A percentile compares a stretch with the other conserved stretches of the same genome.
phyloP scores from a whole-genome alignment of 2,888 invertebrate genomes.

The Notocelia uddmanniana region DNA sequence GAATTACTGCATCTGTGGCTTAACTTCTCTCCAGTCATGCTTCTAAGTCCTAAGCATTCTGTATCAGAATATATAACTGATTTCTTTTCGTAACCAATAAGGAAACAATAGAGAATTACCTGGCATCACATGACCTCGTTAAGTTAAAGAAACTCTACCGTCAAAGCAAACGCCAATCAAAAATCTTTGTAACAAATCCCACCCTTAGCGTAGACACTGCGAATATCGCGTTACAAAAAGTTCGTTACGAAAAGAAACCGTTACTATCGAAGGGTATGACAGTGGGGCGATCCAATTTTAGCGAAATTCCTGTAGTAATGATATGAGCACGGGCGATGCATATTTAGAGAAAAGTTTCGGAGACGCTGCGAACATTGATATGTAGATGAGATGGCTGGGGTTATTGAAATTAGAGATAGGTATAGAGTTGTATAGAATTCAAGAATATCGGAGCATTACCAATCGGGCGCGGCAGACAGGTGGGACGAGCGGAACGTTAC shows the following conservation, averaged over 20 bases:
- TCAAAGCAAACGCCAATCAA: constrained; percentile 75
- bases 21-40: constrained; percentile 52
- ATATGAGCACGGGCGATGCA: constrained; percentile 84
- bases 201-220: constrained; percentile 81
- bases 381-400: constrained; percentile 83
- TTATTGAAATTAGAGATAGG: constrained; percentile 84
- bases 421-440: constrained; percentile 77
- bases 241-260: constrained; percentile 84
- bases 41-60: constrained; percentile 23
- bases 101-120: constrained; percentile 43
- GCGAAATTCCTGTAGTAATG: constrained; percentile 79
- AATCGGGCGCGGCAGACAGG: constrained; percentile 64
- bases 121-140: constrained; percentile 58
- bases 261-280: constrained; percentile 84
- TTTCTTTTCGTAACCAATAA: constrained; percentile 35
- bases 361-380: constrained; percentile 82
- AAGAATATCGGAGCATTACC: constrained; percentile 68
- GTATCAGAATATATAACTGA: constrained; percentile 44
- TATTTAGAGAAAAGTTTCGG: constrained; percentile 82
- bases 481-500: constrained; percentile 48
- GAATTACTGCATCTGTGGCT: constrained; percentile 75
- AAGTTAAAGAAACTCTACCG: constrained; percentile 67
- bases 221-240: constrained; percentile 84
- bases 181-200: constrained; percentile 69
- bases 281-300: constrained; percentile 83